Evolutionary conservation across 2,888 invertebrate genomes (phyloP), one percentile per base, ranked within the genome.

Genomic region (Hypomecis atomaria): DNA sequence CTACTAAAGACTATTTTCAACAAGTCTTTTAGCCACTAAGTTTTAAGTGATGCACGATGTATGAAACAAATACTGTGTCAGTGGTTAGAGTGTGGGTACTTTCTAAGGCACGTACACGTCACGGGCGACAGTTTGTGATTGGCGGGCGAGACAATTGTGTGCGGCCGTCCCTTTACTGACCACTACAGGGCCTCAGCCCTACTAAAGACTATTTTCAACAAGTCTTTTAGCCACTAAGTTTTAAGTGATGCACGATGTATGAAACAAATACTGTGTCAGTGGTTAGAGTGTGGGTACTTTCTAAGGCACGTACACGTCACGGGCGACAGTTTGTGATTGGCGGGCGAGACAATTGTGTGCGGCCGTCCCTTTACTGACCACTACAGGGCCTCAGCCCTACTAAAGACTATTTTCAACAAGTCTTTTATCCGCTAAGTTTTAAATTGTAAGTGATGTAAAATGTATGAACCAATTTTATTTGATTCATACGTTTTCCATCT

Each of bases 91-190:
- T 69, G 75, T 75, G n/a, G n/a, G n/a, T n/a, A 81, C 84, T 86
- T 87, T 87, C 85, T 85, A 87, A 82, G 82, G 84, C 79, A 81
- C 75, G 78, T 74, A 78, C 74, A 78, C 75, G 77, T 75, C 64
- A 76, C 75, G 74, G 77, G 78, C 75, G 78, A 78, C 78, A 77
- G 74, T 54, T 73, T 68, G 79, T 84, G 88, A 88, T 85, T 87
- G 88, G 86, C 84, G 83, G 81, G 72, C 81, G 87, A 84, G 86
- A 87, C 82, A 87, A 85, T 87, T 87, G 85, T 73, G 52, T 42
- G 33, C 58, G 38, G 23, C 42, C 79, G 80, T 84, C 78, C 88
- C 87, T 88, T 87, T 87, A 87, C 75, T 68, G 71, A 68, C 66
- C 54, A 66, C 63, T 60, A 47, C 42, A 33, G 49, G 66, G 23